Conservation (phyloP, 2,797 vertebrate genomes). For the Balearica regulorum region DNA sequence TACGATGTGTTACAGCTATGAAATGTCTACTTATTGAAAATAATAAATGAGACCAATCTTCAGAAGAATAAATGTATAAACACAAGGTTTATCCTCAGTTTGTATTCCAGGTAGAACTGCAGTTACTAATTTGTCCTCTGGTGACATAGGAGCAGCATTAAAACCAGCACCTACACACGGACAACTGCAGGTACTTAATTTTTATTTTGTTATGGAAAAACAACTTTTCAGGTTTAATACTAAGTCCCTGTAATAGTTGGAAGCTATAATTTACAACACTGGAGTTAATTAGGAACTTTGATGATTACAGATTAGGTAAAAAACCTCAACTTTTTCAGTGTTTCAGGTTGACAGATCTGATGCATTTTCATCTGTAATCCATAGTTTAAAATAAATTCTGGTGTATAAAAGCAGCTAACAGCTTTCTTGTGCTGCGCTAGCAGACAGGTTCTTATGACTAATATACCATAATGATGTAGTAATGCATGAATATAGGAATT, state of each 20-base stretch:
- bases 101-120: constrained; percentile 67
- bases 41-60: not conserved
- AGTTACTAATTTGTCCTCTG: constrained; percentile 51
- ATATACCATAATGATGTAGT: not conserved
- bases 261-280: not conserved
- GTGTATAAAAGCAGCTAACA: not conserved
- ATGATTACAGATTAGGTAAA: not conserved
- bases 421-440: not conserved
- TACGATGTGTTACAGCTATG: not conserved
- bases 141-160: constrained; percentile 43
- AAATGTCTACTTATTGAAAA: not conserved
- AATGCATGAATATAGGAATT: not conserved
- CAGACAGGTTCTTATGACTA: not conserved
- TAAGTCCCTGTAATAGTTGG: not conserved
- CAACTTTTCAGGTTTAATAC: not conserved
- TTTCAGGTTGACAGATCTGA: not conserved
- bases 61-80: constrained; percentile 13
- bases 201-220: not conserved
- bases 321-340: not conserved
- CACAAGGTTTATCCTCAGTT: constrained; percentile 57
- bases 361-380: not conserved
- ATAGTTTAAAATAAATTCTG: not conserved
- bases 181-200: constrained; percentile 61
- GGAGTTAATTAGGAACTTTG: not conserved
- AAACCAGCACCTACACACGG: constrained; percentile 59